Base-by-base conservation (phyloP, 1,140 invertebrate genomes). In the Lepidotrigona ventralis region DNA sequence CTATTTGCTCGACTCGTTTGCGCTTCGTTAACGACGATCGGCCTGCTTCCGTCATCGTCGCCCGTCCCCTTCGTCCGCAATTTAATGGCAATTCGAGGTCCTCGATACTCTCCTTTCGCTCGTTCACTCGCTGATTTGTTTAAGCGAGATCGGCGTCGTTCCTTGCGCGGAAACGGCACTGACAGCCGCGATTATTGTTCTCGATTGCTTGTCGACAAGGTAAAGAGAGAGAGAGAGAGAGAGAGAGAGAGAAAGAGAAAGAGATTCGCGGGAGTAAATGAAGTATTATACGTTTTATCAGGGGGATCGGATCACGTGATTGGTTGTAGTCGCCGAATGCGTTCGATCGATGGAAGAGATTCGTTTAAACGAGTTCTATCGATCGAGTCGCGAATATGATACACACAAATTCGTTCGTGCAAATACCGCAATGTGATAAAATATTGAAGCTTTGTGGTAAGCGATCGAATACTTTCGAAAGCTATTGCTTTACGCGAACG, bases 1-100 rank as follows among this genome's bases (percentile, higher is more conserved):
- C 68, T 74, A 74, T 82, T 82, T 63, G 58, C 60, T 19, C 75
- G 79, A 64, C 68, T 69, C 68, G 69, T 79, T 58, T 51, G 63
- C 39, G 39, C 64, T 46, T 60, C 70, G 81, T 72, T 86, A 87
- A 83, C 68, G 69, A 82, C 74, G 64, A 68, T 77, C 64, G 51
- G 21, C 15, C 29, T 6, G 3, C 51, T 72, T 8, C 14, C 12
- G 19, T 53, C 51, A 8, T 46, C 39, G 39, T 46, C 39, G 39
- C 39, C 39, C 6, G 6, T 8, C n/a, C 14, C 3, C 21, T 8
- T 15, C 56, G 5, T 4, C 23, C 54, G n/a, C 63, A 33, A 81
- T 81, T 75, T 76, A 75, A 75, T 75, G 63, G 63, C 63, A 33
- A 29, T 53, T 26, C 51, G 23, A 21, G 64, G 6, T 29, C 56